Conservation (phyloP, 2,888 invertebrate genomes). For the Melinaea marsaeus region DNA sequence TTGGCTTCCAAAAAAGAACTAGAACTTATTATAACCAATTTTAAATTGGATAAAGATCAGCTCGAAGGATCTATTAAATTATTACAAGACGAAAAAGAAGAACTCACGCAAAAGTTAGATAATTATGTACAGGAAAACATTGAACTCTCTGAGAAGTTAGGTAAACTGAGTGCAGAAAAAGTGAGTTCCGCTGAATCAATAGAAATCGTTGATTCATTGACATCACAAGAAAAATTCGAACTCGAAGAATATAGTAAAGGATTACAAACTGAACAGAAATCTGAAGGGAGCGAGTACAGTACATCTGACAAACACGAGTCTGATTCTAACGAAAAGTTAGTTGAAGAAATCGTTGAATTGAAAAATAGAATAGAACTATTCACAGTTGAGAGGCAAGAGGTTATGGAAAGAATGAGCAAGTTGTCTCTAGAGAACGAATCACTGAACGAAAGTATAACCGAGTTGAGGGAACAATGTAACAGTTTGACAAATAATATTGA, state of each 20-base stretch:
- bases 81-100: slow-evolving; percentile 79
- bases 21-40: slow-evolving; percentile 67
- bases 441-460: slow-evolving; percentile 68
- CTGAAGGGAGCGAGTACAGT: slow-evolving; percentile 36
- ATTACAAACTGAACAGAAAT: slow-evolving; percentile 44
- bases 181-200: slow-evolving; percentile 87
- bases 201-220: slow-evolving; percentile 84
- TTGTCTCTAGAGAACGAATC: slow-evolving; percentile 79
- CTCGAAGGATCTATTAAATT: slow-evolving; percentile 75
- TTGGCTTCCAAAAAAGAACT: slow-evolving; percentile 71
- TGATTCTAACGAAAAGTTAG: slow-evolving; percentile 68
- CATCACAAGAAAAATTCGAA: slow-evolving; percentile 83
- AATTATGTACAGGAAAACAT: slow-evolving; percentile 85
- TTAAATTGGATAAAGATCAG: slow-evolving; percentile 75
- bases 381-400: slow-evolving; percentile 82
- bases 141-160: slow-evolving; percentile 83
- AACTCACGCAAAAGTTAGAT: slow-evolving; percentile 79
- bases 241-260: slow-evolving; percentile 82
- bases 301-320: slow-evolving; percentile 62
- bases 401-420: slow-evolving; percentile 82
- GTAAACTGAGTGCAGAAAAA: slow-evolving; percentile 84
- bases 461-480: slow-evolving; percentile 73
- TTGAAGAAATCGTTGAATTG: slow-evolving; percentile 81
- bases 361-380: slow-evolving; percentile 83
- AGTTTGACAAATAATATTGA: slow-evolving; percentile 64